A percentile compares a stretch with the other conserved stretches of the same genome.
Evolutionary conservation across 2,113 vertebrate species (phyloP).

Genomic region (Oryzias woworae): DNA sequence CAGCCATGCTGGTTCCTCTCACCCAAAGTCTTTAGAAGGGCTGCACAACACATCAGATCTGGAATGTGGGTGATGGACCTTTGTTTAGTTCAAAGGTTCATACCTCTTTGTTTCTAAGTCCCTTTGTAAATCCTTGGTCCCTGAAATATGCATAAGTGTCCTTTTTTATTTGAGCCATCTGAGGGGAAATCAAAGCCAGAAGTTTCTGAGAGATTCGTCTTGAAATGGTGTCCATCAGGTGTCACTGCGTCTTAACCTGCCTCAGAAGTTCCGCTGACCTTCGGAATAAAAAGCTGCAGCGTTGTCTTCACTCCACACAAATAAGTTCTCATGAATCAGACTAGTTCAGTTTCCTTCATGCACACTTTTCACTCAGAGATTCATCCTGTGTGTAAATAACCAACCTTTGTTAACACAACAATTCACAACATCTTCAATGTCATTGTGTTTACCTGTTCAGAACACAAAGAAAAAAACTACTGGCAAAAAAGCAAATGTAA

Average conservation of each 20-base stretch:
- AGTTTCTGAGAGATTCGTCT: conserved; percentile 85
- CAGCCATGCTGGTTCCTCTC: conserved; percentile 79
- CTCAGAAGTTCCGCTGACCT: conserved; percentile 51
- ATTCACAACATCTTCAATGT: too few relatives aligned
- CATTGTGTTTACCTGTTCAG: too few relatives aligned
- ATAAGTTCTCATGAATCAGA: too few relatives aligned
- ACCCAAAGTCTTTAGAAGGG: conserved; percentile 73
- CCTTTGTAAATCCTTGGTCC: conserved; percentile 92
- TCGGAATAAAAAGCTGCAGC: conserved; percentile 16
- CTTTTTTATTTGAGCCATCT: conserved; percentile 94
- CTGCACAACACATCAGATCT: conserved; percentile 85
- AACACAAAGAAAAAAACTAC: too few relatives aligned
- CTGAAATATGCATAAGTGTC: conserved; percentile 99
- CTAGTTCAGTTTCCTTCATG: too few relatives aligned
- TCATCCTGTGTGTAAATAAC: too few relatives aligned
- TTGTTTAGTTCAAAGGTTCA: conserved; percentile 99
- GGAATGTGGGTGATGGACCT: conserved; percentile 88
- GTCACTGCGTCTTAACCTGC: conserved; percentile 78
- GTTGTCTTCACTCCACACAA: not conserved
- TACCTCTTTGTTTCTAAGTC: conserved; percentile 96
- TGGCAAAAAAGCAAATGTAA: too few relatives aligned
- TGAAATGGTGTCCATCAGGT: conserved; percentile 83
- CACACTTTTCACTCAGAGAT: too few relatives aligned
- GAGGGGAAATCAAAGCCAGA: conserved; percentile 91
- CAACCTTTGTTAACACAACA: too few relatives aligned